Evolutionary conservation across 2,113 vertebrate species (phyloP), one percentile per base, ranked within the genome.

Genomic region (Heterochromis multidens): DNA sequence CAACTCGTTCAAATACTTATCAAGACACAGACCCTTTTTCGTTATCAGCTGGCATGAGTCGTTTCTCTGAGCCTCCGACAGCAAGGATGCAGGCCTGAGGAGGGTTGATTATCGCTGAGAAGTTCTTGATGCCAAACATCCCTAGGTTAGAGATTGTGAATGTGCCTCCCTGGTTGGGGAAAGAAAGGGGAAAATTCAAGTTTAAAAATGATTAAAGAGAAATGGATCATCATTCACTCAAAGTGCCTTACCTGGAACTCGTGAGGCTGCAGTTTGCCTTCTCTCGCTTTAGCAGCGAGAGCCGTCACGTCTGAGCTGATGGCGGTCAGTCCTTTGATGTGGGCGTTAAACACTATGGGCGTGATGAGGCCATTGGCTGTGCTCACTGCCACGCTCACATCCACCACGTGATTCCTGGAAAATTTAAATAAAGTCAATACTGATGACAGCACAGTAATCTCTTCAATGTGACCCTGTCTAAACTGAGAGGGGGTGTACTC

Each of bases 111-210:
- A 99, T 99, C 7, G 99, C 98, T 3, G 98, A 99, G 94, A 99
- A 99, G 90, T 99, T 99, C 96, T 99, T 99, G 95, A 99, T 93
- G n/a, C 99, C 99, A 92, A 97, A 99, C 99, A 99, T 99, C 76
- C 99, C 99, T 91, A 99, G 96, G 94, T 99, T 99, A 57, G 99
- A 99, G 90, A 99, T 97, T 0, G 99, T 99, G 94, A 99, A 99
- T 19, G 99, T 99, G 6, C 99, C 99, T 79, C 99, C 99, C 99
- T 99, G 65, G 7, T 46, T 74, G 43, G 27, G 57, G 77, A 85
- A 80, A 76, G 74, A 33, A 61, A 52, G 4, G 19, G 4, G 16
- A 74, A 25, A 4, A 17, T 43, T 56, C 56, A 10, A 33, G 10
- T 82, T 72, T 33, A 16, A 6, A 33, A 6, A 27, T 60, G 23